Conservation (phyloP, 2,113 vertebrate genomes). For the Crypturellus undulatus region DNA sequence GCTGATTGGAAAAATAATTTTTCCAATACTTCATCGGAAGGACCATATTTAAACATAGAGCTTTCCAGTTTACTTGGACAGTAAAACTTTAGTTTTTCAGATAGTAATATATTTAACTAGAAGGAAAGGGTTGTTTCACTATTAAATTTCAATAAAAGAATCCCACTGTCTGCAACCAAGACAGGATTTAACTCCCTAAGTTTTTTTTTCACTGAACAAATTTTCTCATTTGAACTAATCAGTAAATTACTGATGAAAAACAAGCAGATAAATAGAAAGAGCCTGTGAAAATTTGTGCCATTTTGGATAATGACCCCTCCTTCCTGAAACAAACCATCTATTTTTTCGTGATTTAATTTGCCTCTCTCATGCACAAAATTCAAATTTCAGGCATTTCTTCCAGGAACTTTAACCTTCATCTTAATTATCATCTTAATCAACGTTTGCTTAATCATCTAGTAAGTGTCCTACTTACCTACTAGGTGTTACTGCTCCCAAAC, state of each 20-base stretch:
- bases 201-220: background rate
- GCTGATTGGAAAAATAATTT: background rate
- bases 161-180: background rate
- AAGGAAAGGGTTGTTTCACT: background rate
- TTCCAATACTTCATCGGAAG: background rate
- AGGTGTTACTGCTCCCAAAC: rapidly evolving
- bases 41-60: background rate
- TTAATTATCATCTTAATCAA: no score
- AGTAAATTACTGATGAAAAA: background rate
- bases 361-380: background rate
- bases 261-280: background rate
- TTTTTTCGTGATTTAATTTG: background rate
- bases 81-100: background rate
- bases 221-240: background rate
- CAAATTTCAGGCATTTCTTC: background rate
- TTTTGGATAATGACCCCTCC: background rate
- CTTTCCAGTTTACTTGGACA: rapidly evolving
- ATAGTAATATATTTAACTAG: background rate
- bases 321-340: background rate
- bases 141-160: background rate
- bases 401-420: background rate
- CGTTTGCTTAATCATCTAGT: background rate
- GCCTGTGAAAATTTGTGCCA: background rate
- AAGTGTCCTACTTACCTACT: background rate
- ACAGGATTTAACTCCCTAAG: background rate